Evolutionary conservation across 2,797 vertebrate genomes (phyloP).

Genomic region (Falco columbarius): DNA sequence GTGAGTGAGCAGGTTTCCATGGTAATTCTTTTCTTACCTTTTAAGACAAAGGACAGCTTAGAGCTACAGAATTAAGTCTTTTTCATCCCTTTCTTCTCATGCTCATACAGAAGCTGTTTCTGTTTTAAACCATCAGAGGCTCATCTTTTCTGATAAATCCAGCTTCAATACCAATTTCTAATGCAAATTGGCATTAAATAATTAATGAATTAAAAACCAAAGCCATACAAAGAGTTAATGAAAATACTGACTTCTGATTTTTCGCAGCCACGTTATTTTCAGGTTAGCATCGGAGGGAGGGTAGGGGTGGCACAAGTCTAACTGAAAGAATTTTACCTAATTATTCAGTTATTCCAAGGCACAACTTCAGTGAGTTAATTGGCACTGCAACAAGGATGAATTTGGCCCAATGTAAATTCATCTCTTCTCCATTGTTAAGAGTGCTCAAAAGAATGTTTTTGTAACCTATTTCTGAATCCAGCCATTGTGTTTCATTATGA

Average conservation of each 20-base stretch:
- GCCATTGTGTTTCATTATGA: slow-evolving; percentile 62
- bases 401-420: slow-evolving; percentile 50
- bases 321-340: slow-evolving; percentile 33
- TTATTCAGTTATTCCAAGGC: slow-evolving; percentile 26
- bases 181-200: slow-evolving; percentile 10
- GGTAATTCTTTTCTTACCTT: slow-evolving; percentile 75
- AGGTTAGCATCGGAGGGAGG: not conserved
- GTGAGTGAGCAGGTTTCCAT: slow-evolving; percentile 68
- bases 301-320: not conserved
- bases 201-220: not conserved
- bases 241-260: not conserved
- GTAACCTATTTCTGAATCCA: slow-evolving; percentile 57
- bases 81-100: slow-evolving; percentile 60
- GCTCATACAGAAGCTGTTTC: slow-evolving; percentile 7
- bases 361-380: slow-evolving; percentile 40
- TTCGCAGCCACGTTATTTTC: slow-evolving; percentile 2
- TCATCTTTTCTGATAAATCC: slow-evolving; percentile 24
- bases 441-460: slow-evolving; percentile 55
- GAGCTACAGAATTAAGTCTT: slow-evolving; percentile 66
- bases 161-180: slow-evolving; percentile 20
- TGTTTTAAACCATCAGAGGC: slow-evolving; percentile 33
- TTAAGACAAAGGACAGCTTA: slow-evolving; percentile 74
- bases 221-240: slow-evolving; percentile 1
- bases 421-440: slow-evolving; percentile 41
- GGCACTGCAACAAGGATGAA: slow-evolving; percentile 16